Evolutionary conservation across 2,888 invertebrate species (phyloP).

Genomic region (Temnothorax ravouxi): DNA sequence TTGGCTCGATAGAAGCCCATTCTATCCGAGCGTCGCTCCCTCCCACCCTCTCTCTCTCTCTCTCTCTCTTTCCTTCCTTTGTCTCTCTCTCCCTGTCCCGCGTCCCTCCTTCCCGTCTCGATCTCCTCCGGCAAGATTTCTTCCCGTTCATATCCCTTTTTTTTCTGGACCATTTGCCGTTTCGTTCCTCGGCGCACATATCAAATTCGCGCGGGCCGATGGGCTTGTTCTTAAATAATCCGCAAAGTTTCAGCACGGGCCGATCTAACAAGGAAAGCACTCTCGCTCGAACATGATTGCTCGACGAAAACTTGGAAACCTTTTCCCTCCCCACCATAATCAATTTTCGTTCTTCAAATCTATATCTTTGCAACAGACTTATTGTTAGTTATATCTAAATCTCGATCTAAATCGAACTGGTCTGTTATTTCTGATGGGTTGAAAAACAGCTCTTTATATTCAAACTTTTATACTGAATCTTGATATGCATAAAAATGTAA

Average conservation of each 20-base stretch:
- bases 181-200: constrained; percentile 49
- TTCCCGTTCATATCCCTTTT: constrained; percentile 51
- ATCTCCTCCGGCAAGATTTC: constrained; percentile 24
- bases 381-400: not conserved
- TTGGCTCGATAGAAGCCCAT: constrained; percentile 74
- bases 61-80: not conserved
- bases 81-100: constrained; percentile 2
- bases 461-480: constrained; percentile 7
- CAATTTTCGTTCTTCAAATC: constrained; percentile 4
- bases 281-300: constrained; percentile 17
- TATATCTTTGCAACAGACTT: not conserved
- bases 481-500: not conserved
- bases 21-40: constrained; percentile 52
- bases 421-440: not conserved
- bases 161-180: constrained; percentile 65
- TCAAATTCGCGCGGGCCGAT: constrained; percentile 58
- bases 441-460: not conserved
- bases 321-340: not conserved
- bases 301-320: constrained; percentile 2
- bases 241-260: constrained; percentile 18
- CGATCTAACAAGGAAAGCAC: constrained; percentile 22
- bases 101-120: not conserved
- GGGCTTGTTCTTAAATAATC: constrained; percentile 56
- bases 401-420: constrained; percentile 3
- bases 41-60: not conserved